These are phyloP conservation scores for Hydriomena furcata DNA, from an alignment of 2,888 invertebrate genomes.

Conservation along the genomic window DNA sequence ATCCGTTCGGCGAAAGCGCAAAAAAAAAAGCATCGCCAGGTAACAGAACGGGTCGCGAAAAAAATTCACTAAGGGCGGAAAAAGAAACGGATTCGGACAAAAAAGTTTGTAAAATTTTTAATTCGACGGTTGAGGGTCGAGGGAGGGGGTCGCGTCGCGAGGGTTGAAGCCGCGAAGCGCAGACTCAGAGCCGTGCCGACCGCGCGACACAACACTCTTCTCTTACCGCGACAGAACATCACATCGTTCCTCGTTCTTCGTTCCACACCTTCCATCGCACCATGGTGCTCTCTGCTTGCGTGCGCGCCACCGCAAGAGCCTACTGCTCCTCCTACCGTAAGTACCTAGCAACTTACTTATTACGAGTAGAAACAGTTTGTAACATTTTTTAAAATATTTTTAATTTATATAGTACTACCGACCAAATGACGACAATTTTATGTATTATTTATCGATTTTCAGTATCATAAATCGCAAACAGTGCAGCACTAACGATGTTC, in stretches of 20 bases:
- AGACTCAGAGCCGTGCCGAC: conserved; percentile 18
- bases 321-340: conserved; percentile 72
- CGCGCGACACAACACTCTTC: conserved; percentile 20
- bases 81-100: conserved; percentile 80
- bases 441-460: no score
- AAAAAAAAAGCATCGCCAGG: conserved; percentile 79
- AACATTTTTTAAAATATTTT: no score
- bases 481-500: no score
- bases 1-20: conserved; percentile 63
- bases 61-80: conserved; percentile 82
- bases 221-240: no score
- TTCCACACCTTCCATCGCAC: no score
- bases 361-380: no score
- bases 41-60: conserved; percentile 79
- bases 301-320: conserved; percentile 64
- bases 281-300: conserved; percentile 76
- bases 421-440: no score
- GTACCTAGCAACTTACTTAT: conserved; percentile 47
- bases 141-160: conserved; percentile 37
- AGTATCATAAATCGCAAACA: no score
- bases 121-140: conserved; percentile 64
- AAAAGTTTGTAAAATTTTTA: conserved; percentile 72
- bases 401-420: no score
- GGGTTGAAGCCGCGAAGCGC: conserved; percentile 25
- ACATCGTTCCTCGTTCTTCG: no score